Base-by-base conservation (phyloP, 2,113 vertebrate genomes). In the Oenanthe oenanthe region DNA sequence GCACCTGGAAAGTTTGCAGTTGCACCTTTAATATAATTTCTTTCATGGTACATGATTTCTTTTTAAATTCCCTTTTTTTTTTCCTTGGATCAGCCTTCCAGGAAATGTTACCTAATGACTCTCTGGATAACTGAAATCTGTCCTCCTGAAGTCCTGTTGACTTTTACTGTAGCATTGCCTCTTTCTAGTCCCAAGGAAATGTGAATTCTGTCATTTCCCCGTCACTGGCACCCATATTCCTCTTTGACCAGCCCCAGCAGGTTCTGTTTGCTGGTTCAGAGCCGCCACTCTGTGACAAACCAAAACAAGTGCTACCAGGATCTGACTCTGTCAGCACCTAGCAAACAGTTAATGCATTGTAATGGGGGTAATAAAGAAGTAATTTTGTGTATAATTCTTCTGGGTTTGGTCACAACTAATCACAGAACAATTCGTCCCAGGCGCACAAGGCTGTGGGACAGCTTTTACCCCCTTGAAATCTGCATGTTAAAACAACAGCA, bases 341-440 rank as follows among this genome's bases (percentile, higher is more conserved):
- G 61, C 57, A 74, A 84, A 86, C 73, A 91, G 86, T 67, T 78
- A 91, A 87, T 89, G 63, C 74, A 57, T 50, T 93, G 80, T 89
- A 95, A 92, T 48, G 65, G 56, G 21, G 42, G 84, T 31, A 95
- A 89, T 92, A 95, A 95, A 91, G 73, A 43, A 78, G 26, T 38
- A 82, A 89, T 92, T 93, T 87, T 85, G 76, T 72, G n/a, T 57
- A 56, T 61, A 47, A n/a, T 78, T 90, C 67, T 93, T 93, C 70
- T 85, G 32, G 14, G 47, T 68, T 91, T 75, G 61, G 84, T 67
- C 45, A 82, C 77, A 87, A 58, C 45, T 84, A 78, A 63, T 84
- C 70, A 68, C 24, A 65, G 80, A 61, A 75, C 4, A 19, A 85
- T 85, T 89, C 8, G 17, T 85, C n/a, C 53, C 58, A 82, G 66